Conservation (phyloP, 1,140 invertebrate species). For the Drosophila mayri region DNA sequence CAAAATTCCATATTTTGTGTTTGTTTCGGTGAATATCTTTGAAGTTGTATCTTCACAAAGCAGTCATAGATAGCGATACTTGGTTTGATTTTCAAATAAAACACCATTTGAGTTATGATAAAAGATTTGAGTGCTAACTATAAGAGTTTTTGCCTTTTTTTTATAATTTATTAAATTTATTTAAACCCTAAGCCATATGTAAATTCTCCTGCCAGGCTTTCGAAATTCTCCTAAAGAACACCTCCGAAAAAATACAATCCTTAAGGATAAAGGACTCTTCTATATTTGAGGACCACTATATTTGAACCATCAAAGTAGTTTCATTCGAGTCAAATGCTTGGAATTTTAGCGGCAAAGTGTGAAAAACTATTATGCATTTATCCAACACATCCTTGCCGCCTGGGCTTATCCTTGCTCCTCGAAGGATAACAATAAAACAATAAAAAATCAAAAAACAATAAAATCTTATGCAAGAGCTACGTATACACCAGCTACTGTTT, state of each 20-base stretch:
- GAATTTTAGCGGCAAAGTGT: constrained; percentile 78
- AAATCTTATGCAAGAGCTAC: constrained; percentile 63
- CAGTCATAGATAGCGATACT: constrained; percentile 32
- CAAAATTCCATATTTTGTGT: constrained; percentile 37
- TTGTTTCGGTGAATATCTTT: constrained; percentile 48
- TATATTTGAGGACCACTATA: too few relatives aligned
- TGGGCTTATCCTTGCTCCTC: constrained; percentile 11
- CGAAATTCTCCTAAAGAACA: constrained; percentile 57
- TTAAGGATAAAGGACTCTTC: constrained; percentile 41
- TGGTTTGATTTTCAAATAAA: constrained; percentile 19
- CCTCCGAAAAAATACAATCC: constrained; percentile 28
- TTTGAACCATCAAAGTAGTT: constrained; percentile 58
- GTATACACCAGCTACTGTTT: constrained; percentile 61
- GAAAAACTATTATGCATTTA: constrained; percentile 71
- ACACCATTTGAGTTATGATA: background rate
- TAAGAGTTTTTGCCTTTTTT: background rate
- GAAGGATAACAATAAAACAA: constrained; percentile 60
- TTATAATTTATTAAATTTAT: too few relatives aligned
- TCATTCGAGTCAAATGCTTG: constrained; percentile 60
- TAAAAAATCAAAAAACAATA: constrained; percentile 74
- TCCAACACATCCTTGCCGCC: constrained; percentile 27
- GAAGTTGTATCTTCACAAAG: constrained; percentile 53
- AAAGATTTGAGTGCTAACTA: too few relatives aligned
- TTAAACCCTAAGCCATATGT: background rate
- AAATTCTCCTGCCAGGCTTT: background rate